phyloP scores from a whole-genome alignment of 2,797 vertebrate genomes.

The Esox lucius region DNA sequence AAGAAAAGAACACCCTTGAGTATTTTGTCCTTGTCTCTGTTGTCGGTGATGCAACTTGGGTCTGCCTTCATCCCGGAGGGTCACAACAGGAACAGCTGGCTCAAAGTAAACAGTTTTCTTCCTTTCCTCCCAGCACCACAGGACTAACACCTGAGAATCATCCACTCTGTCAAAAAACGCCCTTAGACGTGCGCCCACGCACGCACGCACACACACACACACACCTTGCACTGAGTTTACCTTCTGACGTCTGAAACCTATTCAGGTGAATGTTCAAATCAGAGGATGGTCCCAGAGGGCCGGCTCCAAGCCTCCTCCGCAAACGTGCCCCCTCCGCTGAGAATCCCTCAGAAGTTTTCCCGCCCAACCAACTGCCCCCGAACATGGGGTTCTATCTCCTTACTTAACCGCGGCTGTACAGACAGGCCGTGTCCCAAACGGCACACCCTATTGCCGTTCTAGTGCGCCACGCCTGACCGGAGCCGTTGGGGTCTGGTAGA shows the following conservation, averaged over 20 bases:
- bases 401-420: not conserved
- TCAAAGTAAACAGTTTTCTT: not conserved
- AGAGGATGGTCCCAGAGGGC: not conserved
- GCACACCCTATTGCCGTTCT: not conserved
- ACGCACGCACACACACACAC: not conserved
- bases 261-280: not conserved
- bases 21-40: not conserved
- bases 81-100: not conserved
- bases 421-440: not conserved
- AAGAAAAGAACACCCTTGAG: not conserved
- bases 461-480: not conserved
- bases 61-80: not conserved
- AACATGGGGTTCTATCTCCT: not conserved
- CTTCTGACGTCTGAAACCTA: not conserved
- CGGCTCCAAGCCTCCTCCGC: not conserved
- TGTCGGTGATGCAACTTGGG: not conserved
- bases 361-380: not conserved
- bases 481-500: not conserved
- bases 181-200: not conserved
- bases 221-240: not conserved
- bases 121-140: not conserved
- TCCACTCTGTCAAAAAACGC: not conserved
- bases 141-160: constrained; percentile 3
- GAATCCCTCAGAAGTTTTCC: not conserved
- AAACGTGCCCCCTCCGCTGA: not conserved